A percentile compares a stretch with the other conserved stretches of the same genome.
Evolutionary conservation across 2,888 invertebrate genomes (phyloP).

Genomic region (Ceratothoa steindachneri): DNA sequence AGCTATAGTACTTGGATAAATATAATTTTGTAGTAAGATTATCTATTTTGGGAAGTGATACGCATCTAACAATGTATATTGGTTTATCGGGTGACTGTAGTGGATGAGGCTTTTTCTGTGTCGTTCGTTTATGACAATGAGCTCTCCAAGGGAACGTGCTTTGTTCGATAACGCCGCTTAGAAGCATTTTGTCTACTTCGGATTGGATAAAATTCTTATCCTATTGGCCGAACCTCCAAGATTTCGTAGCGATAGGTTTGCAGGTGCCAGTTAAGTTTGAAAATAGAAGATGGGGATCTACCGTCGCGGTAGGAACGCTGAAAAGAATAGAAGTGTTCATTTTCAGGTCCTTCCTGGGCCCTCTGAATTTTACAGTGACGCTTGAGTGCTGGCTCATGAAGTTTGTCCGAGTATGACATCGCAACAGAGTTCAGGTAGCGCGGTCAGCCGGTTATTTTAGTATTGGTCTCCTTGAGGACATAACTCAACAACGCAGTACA

Average conservation of each 20-base stretch:
- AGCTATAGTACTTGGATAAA: too few species aligned
- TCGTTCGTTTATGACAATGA: too few species aligned
- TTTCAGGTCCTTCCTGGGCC: background rate
- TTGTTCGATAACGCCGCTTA: background rate
- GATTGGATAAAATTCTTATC: background rate
- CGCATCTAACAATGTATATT: too few species aligned
- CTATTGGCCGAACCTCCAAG: background rate
- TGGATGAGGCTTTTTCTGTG: too few species aligned
- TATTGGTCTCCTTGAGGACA: background rate
- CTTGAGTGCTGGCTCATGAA: background rate
- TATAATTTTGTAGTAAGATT: too few species aligned
- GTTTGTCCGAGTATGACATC: background rate
- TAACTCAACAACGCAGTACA: background rate
- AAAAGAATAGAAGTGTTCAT: background rate
- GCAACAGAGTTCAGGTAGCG: background rate
- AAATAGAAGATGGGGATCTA: background rate
- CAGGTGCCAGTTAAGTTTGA: background rate
- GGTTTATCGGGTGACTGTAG: too few species aligned
- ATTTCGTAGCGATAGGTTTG: background rate
- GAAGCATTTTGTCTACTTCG: background rate
- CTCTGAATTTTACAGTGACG: background rate
- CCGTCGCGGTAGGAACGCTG: background rate
- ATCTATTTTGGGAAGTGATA: too few species aligned
- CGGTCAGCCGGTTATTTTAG: background rate
- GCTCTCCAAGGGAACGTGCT: background rate